These are phyloP conservation scores for Ceyx margarethae DNA, from an alignment of 2,113 vertebrate genomes.

Conservation along the genomic window DNA sequence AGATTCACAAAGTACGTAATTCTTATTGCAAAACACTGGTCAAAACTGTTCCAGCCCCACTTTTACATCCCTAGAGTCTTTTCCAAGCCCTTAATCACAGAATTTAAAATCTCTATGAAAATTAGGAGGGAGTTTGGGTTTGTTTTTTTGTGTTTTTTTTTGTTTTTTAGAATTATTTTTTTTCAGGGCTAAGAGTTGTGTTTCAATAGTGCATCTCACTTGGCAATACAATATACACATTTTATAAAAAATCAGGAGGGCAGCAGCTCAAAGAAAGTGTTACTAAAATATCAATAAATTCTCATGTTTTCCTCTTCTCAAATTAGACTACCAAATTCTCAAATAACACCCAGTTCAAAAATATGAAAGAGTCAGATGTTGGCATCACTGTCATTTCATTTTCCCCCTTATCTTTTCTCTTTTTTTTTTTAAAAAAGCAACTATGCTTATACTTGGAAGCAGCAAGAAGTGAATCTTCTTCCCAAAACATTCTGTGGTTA, in stretches of 20 bases:
- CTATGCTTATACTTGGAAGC: neutral
- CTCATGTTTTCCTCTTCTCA: neutral
- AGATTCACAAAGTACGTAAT: rapidly evolving
- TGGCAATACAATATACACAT: rapidly evolving
- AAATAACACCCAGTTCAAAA: neutral
- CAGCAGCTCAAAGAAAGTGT: neutral
- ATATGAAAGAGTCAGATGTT: neutral
- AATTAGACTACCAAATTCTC: neutral
- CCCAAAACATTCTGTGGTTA: neutral
- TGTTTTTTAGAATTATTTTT: neutral
- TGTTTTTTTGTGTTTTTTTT: neutral
- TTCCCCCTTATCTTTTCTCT: neutral
- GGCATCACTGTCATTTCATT: neutral
- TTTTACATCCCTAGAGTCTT: neutral
- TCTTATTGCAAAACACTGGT: neutral
- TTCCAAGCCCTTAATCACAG: neutral
- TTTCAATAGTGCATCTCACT: neutral
- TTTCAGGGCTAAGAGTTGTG: neutral
- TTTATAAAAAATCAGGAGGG: neutral
- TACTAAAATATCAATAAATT: neutral
- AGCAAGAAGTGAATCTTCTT: neutral
- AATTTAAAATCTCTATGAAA: neutral
- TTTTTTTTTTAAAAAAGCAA: neutral
- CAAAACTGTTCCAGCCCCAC: neutral
- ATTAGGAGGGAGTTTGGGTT: neutral